phyloP scores from a whole-genome alignment of 2,888 invertebrate genomes.

The Sphinx pinastri region DNA sequence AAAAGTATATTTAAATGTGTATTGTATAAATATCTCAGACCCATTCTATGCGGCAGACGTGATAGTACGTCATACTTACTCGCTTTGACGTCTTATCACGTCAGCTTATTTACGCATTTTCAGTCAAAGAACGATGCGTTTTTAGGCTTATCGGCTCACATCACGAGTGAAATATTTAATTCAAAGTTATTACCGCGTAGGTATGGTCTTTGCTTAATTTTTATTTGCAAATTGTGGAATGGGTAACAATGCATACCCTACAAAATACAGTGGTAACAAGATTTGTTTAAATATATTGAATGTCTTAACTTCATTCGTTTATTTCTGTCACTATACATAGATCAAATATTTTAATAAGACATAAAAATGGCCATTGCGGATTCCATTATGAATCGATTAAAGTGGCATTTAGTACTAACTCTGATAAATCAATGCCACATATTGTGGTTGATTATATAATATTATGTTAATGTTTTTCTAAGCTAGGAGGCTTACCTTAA shows the following conservation, averaged over 20 bases:
- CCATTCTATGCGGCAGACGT: constrained; percentile 1
- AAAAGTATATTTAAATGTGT: background rate
- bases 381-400: too few relatives aligned
- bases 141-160: too few relatives aligned
- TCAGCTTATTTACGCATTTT: background rate
- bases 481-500: too few relatives aligned
- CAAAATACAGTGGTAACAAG: too few relatives aligned
- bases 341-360: too few relatives aligned
- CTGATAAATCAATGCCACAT: background rate
- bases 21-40: background rate
- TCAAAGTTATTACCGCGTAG: background rate
- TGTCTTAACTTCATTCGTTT: too few relatives aligned
- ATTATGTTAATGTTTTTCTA: background rate
- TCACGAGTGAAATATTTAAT: background rate
- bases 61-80: background rate
- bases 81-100: background rate
- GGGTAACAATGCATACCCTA: background rate
- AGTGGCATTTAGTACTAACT: too few relatives aligned
- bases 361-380: too few relatives aligned
- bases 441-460: background rate
- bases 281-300: too few relatives aligned
- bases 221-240: background rate
- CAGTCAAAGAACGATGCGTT: too few relatives aligned
- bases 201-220: background rate
- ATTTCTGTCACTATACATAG: too few relatives aligned